phyloP scores from a whole-genome alignment of 2,888 invertebrate species.

The Xestoiulus laeticollis region DNA sequence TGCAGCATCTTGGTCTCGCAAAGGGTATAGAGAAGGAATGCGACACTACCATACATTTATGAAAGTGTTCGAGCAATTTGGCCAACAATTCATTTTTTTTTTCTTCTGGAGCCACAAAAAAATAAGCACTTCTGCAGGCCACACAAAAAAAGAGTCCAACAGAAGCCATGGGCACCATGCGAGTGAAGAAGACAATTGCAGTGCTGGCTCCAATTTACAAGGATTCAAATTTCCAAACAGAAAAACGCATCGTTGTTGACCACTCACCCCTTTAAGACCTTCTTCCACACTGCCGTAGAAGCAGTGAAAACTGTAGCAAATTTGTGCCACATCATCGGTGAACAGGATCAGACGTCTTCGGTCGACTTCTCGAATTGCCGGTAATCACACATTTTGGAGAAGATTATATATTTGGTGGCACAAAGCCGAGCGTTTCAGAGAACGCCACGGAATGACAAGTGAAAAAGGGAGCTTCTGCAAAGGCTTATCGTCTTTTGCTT shows the following conservation, averaged over 20 bases:
- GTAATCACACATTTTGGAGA: constrained; percentile 21
- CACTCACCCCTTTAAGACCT: constrained; percentile 17
- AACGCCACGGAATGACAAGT: constrained; percentile 4
- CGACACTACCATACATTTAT: background rate
- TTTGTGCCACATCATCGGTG: constrained; percentile 6
- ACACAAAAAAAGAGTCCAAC: background rate
- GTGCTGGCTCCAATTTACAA: background rate
- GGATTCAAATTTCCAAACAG: background rate
- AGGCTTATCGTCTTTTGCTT: background rate
- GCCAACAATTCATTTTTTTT: background rate
- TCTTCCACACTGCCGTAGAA: background rate
- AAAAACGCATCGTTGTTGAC: background rate
- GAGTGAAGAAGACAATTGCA: background rate
- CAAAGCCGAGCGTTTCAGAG: background rate
- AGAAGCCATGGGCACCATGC: background rate
- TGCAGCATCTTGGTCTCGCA: background rate
- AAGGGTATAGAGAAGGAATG: background rate
- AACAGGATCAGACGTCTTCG: constrained; percentile 6
- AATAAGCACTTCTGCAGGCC: background rate
- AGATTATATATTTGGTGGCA: constrained; percentile 33
- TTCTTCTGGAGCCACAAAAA: background rate
- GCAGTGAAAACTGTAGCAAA: background rate
- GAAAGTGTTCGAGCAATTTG: background rate
- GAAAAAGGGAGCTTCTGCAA: constrained; percentile 15
- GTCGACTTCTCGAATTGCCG: constrained; percentile 3